Evolutionary conservation across 2,113 vertebrate species (phyloP).

Genomic region (Taxidea taxus): DNA sequence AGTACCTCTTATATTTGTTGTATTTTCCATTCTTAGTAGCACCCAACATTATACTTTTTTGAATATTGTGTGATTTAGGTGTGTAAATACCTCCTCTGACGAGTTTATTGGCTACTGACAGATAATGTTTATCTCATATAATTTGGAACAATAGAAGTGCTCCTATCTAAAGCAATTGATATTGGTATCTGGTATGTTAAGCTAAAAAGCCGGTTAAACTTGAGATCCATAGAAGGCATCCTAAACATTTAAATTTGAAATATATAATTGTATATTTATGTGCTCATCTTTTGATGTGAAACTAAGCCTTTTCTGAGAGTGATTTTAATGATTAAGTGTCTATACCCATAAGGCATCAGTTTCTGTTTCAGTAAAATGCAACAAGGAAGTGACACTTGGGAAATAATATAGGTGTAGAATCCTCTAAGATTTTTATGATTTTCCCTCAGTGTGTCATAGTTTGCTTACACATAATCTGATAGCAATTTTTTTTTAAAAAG

Average conservation of each 20-base stretch:
- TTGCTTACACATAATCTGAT: not conserved
- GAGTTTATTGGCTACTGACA: not conserved
- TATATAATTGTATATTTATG: not conserved
- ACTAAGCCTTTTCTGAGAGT: not conserved
- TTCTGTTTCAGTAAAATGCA: not conserved
- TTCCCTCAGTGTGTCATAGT: not conserved
- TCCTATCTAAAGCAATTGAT: not conserved
- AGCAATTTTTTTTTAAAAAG: not conserved
- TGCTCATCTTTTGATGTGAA: not conserved
- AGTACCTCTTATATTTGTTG: not conserved
- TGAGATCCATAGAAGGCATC: not conserved
- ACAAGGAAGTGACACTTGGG: not conserved
- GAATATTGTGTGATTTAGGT: not conserved
- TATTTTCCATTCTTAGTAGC: not conserved
- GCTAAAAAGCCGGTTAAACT: not conserved
- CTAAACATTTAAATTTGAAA: conserved; percentile 10
- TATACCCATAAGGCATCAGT: not conserved
- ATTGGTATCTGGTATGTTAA: not conserved
- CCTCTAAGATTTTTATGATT: not conserved
- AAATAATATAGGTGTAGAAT: not conserved
- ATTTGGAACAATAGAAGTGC: not conserved
- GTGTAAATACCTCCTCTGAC: not conserved
- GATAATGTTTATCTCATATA: not conserved
- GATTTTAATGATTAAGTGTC: not conserved
- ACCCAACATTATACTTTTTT: not conserved